Base-by-base conservation (phyloP, 1,140 invertebrate genomes). In the Nomia melanderi region DNA sequence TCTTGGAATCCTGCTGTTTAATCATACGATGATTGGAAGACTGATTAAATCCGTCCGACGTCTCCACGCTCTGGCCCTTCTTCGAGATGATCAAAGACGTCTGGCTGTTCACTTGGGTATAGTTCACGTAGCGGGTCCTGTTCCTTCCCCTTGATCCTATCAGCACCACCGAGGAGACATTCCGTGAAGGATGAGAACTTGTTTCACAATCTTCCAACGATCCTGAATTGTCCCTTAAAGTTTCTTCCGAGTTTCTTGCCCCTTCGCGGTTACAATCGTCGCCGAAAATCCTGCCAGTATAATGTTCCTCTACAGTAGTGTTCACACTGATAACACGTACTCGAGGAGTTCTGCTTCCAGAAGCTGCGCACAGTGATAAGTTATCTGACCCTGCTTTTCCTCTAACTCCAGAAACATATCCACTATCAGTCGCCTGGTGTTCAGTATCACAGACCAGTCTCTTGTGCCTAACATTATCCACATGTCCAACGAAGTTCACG, bases 271-370 rank as follows among this genome's bases (percentile, higher is more conserved):
- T 17, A 33, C 73, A 14, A 27, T 53, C 33, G 3, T 12, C 67
- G 36, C 33, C 65, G 7, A 44, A 12, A 25, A 56, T 66, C 44
- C 54, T 14, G 25, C 0, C 56, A 11, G 25, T 29, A 27, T 50
- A 82, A 14, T 7, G 72, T 31, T 80, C 59, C 14, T 77, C 66
- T 8, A 73, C 11, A 0, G 50, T 66, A 0, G 71, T 78, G 17
- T 82, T 83, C 14, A 74, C 53, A 1, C 64, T 65, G 29, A 65
- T 36, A 9, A 77, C 44, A 8, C 44, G 59, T 17, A 78, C 20
- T 20, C 70, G 31, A 9, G 79, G 63, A 0, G 27, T 31, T 33
- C 23, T 20, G n/a, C 62, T 60, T 6, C 31, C n/a, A 8, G 76
- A 74, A 20, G 56, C 7, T 23, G 41, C 14, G 2, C 14, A 56